A percentile compares a stretch with the other conserved stretches of the same genome.
These are phyloP conservation scores for Linurgus olivaceus DNA, from an alignment of 2,797 vertebrate genomes.

Conservation along the genomic window DNA sequence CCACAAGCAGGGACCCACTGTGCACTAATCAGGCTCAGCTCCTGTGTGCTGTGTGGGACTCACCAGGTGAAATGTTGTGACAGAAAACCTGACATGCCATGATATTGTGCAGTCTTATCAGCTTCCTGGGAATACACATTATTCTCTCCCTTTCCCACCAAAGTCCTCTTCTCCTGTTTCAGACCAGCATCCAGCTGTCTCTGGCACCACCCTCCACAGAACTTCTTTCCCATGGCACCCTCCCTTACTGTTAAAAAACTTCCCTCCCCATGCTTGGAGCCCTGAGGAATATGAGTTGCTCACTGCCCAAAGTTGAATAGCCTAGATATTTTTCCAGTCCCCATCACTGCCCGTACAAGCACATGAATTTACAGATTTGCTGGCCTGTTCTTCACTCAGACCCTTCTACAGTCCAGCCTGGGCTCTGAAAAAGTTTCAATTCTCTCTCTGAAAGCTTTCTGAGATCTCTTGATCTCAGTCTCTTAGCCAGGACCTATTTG, in stretches of 20 bases:
- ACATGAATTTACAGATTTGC: not conserved
- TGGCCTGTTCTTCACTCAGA: not conserved
- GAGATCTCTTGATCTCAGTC: not conserved
- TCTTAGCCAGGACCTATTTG: not conserved
- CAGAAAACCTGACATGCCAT: not conserved
- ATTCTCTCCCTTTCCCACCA: not conserved
- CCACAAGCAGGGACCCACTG: accelerated
- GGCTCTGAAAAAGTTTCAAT: not conserved
- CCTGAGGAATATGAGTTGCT: not conserved
- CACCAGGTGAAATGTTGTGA: not conserved
- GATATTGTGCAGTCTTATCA: not conserved
- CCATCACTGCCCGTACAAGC: not conserved
- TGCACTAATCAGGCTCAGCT: not conserved
- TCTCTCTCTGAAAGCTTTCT: not conserved
- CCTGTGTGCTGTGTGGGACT: accelerated
- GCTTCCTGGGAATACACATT: not conserved
- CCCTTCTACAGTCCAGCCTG: not conserved
- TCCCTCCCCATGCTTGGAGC: not conserved
- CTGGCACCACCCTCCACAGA: not conserved
- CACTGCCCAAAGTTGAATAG: not conserved
- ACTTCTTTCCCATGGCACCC: not conserved
- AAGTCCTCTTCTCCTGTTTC: not conserved
- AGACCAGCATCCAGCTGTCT: not conserved
- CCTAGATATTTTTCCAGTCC: not conserved
- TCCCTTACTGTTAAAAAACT: not conserved